Base-by-base conservation (phyloP, 2,888 invertebrate species). In the Gryllus longicercus region DNA sequence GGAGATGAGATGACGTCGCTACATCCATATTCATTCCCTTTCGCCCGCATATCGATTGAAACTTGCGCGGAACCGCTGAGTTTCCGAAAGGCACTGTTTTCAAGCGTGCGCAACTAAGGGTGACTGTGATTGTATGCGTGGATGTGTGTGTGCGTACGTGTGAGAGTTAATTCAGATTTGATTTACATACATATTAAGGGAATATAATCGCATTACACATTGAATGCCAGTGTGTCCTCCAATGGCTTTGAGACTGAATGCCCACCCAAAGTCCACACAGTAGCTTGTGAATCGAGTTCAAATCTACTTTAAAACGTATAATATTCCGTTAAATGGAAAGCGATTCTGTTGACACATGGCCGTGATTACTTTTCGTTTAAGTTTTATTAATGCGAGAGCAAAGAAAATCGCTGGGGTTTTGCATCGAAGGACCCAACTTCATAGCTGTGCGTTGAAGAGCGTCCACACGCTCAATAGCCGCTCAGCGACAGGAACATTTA, bases 1-100 rank as follows among this genome's bases (percentile, higher is more conserved):
- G 38, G 38, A 38, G 38, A 38, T 38, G 38, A 38, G 38, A 38
- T 38, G 63, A 63, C 63, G 14, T 18, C 63, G 63, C n/a, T 3
- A 14, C 63, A 63, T 63, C 63, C 63, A 63, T 63, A 63, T 63
- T 63, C 63, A 63, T 18, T 63, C n/a, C 63, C 63, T 63, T 63
- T 63, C 63, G 63, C 63, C 63, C n/a, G 63, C 16, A 14, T 14
- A 63, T 63, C 63, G 63, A 63, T 63, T n/a, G 63, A n/a, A 63
- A 14, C 14, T 5, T 8, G 63, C 63, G 4, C 14, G 63, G n/a
- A 63, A 63, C 4, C 8, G 63, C 63, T 63, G 63, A 63, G 63
- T 63, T 63, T 63, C 16, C n/a, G 63, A 63, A 63, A n/a, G 63
- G n/a, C n/a, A n/a, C 63, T 63, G 63, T 18, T 63, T 38, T 38